Percentiles rank a stretch among this genome's conserved stretches.
phyloP scores from a whole-genome alignment of 2,797 vertebrate species.

The Tolypeutes matacus region DNA sequence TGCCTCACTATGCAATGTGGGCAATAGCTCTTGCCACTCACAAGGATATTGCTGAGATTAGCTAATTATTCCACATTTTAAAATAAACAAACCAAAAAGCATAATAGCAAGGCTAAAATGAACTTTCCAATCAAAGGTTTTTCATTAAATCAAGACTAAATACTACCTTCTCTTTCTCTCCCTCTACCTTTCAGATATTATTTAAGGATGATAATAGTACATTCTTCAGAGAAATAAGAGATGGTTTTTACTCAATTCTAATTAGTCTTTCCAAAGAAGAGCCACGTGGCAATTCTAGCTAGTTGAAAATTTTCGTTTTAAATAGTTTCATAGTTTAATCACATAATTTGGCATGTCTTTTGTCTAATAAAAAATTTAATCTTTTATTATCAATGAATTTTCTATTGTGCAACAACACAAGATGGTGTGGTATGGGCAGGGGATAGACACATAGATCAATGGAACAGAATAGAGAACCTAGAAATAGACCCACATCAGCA shows the following conservation, averaged over 20 bases:
- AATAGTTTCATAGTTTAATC: conserved; percentile 48
- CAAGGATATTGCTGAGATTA: conserved; percentile 61
- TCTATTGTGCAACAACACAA: conserved; percentile 41
- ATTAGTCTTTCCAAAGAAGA: conserved; percentile 58
- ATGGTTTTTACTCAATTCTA: conserved; percentile 34
- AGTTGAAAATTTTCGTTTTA: conserved; percentile 62
- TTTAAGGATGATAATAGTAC: conserved; percentile 39
- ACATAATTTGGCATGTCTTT: conserved; percentile 67
- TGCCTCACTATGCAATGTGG: neutral
- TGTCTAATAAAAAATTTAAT: conserved; percentile 54
- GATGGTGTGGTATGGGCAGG: neutral
- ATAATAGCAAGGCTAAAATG: conserved; percentile 28
- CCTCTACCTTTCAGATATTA: conserved; percentile 45
- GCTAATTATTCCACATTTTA: conserved; percentile 58
- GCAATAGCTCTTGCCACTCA: conserved; percentile 36
- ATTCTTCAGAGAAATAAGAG: conserved; percentile 64
- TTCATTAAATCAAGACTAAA: conserved; percentile 59
- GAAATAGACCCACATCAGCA: too few species aligned
- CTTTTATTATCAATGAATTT: conserved; percentile 50
- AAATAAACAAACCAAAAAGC: conserved; percentile 65
- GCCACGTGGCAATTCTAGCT: neutral
- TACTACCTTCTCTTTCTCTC: conserved; percentile 3
- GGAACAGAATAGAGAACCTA: too few species aligned
- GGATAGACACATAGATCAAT: too few species aligned
- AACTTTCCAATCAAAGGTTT: conserved; percentile 37